phyloP scores from a whole-genome alignment of 2,888 invertebrate species.

The Slavum lentiscoides region DNA sequence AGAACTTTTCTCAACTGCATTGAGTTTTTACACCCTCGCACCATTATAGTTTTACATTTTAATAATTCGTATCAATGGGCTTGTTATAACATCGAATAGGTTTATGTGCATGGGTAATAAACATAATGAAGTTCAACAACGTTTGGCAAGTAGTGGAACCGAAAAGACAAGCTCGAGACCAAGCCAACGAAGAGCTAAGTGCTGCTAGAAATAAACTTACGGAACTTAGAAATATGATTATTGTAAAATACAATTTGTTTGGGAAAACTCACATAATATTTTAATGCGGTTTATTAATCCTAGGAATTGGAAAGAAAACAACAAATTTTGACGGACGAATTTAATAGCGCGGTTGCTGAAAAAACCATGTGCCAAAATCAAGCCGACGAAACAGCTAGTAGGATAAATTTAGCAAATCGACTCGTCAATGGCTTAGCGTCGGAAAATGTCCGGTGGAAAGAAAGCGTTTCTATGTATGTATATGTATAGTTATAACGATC shows the following conservation, averaged over 20 bases:
- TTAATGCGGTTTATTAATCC: neutral
- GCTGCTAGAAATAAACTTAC: conserved; percentile 79
- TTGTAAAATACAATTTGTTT: conserved; percentile 60
- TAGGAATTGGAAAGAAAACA: conserved; percentile 78
- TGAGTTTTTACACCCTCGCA: no score
- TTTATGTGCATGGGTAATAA: conserved; percentile 91
- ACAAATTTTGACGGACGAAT: conserved; percentile 75
- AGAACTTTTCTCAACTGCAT: no score
- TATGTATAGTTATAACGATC: no score
- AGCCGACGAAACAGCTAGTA: conserved; percentile 85
- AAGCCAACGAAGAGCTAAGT: conserved; percentile 81
- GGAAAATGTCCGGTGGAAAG: conserved; percentile 83
- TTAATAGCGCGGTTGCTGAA: conserved; percentile 81
- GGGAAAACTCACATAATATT: neutral
- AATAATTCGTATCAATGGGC: neutral
- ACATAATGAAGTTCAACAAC: conserved; percentile 85
- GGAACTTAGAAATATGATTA: conserved; percentile 73
- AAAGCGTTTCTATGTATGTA: conserved; percentile 65
- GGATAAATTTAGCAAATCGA: conserved; percentile 88
- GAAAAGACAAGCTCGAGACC: conserved; percentile 80
- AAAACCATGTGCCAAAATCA: conserved; percentile 91
- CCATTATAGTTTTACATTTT: neutral
- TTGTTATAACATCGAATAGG: conserved; percentile 61
- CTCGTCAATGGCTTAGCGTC: conserved; percentile 90
- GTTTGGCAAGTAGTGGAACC: conserved; percentile 92